Evolutionary conservation across 2,797 vertebrate genomes (phyloP), one percentile per base, ranked within the genome.

Genomic region (Thaleichthys pacificus): DNA sequence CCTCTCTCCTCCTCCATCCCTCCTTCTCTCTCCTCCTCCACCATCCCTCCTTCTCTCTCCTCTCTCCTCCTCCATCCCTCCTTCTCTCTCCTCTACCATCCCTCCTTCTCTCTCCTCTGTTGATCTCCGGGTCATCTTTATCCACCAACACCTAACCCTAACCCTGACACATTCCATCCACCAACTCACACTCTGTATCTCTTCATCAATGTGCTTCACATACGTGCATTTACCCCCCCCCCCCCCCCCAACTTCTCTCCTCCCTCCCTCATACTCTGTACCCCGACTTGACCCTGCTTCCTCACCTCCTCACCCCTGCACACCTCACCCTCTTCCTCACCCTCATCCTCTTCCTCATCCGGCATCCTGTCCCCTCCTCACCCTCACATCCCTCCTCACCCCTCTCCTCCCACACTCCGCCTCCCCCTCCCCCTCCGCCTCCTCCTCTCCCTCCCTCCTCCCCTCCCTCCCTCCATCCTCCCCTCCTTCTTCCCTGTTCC

Each of bases 21-120:
- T 22, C 17, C 5, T 0, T 49, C 5, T 30, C 51, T 21, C 66
- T 63, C 17, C 47, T 26, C 63, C 60, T 5, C 12, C 32, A 30
- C 68, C 68, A 15, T 7, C 14, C 22, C 35, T 21, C 32, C 22
- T 24, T 24, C 28, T 47, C 22, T 14, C 12, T 64, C 69, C 62
- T 19, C 8, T 47, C 32, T 42, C 11, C 90, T 70, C 87, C 71
- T 38, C 42, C 12, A 11, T 51, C 42, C n/a, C 14, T 70, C 12
- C 77, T n/a, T 4, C 22, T 62, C 14, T 42, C 21, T 21, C 12
- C 64, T 28, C 7, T 17, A 8, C 28, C 17, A 3, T 60, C 60
- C 42, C 15, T 22, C 17, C 5, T 0, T 49, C 5, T 30, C 51
- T 21, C 66, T 63, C 17, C 47, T 26, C 63, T 42, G 1, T 7